phyloP scores from a whole-genome alignment of 2,888 invertebrate species.

The Prenolepis imparis region DNA sequence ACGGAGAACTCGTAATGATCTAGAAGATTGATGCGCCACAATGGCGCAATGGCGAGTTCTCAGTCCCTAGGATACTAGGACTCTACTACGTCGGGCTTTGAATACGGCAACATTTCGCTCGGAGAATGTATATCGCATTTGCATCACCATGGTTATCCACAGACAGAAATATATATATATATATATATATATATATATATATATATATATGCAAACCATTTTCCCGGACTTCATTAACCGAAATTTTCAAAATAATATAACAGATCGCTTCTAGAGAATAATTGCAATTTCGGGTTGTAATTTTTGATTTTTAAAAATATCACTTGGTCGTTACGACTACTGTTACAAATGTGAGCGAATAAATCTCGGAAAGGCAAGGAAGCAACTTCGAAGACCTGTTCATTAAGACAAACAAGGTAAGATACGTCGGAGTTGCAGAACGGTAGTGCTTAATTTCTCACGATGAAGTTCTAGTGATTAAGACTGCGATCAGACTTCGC shows the following conservation, averaged over 20 bases:
- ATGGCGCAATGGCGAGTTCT: constrained; percentile 29
- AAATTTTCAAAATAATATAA: not conserved
- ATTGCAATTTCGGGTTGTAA: not conserved
- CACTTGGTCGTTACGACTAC: not conserved
- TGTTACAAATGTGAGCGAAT: constrained; percentile 33
- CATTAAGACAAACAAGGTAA: constrained; percentile 56
- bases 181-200: not conserved
- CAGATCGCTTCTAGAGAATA: not conserved
- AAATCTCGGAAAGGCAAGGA: constrained; percentile 14
- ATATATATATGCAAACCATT: not conserved
- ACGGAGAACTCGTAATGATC: constrained; percentile 52
- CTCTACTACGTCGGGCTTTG: constrained; percentile 27
- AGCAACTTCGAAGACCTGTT: constrained; percentile 38
- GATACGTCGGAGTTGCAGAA: constrained; percentile 53
- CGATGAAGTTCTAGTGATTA: constrained; percentile 52
- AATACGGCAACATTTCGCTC: constrained; percentile 31
- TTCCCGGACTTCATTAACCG: not conserved
- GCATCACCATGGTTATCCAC: constrained; percentile 6
- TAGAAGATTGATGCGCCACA: constrained; percentile 49
- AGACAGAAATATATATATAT: not conserved
- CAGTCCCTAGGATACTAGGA: not conserved
- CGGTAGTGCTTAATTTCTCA: constrained; percentile 47
- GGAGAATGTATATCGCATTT: constrained; percentile 21
- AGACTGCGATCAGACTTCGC: constrained; percentile 48
- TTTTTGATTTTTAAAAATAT: constrained; percentile 29